Base-by-base conservation (phyloP, 2,113 vertebrate species). In the Pardalotus punctatus region DNA sequence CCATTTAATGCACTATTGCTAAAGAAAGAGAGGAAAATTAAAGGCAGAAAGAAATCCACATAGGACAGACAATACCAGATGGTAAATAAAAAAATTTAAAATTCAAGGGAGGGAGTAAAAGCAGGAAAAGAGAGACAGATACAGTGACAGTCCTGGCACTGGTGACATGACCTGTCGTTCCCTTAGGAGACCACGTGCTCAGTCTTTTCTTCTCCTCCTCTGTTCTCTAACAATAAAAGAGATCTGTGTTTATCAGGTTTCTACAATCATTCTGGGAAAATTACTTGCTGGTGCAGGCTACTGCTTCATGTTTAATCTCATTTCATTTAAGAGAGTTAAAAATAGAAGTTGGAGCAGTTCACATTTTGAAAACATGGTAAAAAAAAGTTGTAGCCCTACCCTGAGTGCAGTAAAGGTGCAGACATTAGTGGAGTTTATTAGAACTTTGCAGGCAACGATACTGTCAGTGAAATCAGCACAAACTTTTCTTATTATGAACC, bases 281-380 rank as follows among this genome's bases (percentile, higher is more conserved):
- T 47, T 28, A 85, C 57, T 94, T 62, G 80, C 81, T 91, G 53
- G 61, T 7, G 21, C 4, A 10, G 84, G 89, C 81, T 78, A n/a
- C 42, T 62, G 77, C 90, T 96, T 89, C 94, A 69, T 35, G 56
- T 93, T 74, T 90, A 81, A 92, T 93, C 85, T 93, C 17, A 6
- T 94, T 97, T 96, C 94, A 91, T 79, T 91, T 85, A 65, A 31
- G 15, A 83, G 35, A 93, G 91, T 80, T 96, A 96, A 97, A 97
- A 97, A 97, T 77, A 97, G 86, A 87, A 90, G 64, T 33, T 43
- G 70, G 80, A 88, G 64, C 56, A 76, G 73, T 88, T 95, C 48
- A 8, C 36, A 71, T 91, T 96, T 95, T 77, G 81, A 96, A 97
- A 83, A 84, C 76, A 65, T 0, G 1, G 38, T 35, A 38, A 65